Conservation (phyloP, 2,113 vertebrate genomes). For the Colius striatus region DNA sequence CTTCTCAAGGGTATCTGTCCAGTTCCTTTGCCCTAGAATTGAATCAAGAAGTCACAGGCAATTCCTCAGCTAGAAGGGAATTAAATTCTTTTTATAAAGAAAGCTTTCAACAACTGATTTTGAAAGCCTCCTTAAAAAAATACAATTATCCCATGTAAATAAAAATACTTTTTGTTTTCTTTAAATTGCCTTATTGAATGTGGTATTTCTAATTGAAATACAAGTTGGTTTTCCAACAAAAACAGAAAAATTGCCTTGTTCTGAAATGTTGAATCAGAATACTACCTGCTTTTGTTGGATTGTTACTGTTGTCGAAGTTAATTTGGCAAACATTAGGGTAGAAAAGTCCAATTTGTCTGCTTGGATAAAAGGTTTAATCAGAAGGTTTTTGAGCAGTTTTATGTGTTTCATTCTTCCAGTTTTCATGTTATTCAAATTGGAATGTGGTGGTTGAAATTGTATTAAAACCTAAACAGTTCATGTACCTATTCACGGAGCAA, state of each 20-base stretch:
- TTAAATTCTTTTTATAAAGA: background rate
- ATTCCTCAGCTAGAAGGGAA: background rate
- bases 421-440: background rate
- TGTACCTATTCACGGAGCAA: background rate
- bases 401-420: background rate
- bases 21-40: background rate
- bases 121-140: accelerated
- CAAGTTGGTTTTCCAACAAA: background rate
- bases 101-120: background rate
- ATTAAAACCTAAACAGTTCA: background rate
- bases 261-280: background rate
- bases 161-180: background rate
- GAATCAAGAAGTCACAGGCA: background rate
- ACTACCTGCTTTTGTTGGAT: background rate
- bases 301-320: background rate
- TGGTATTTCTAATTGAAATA: background rate
- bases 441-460: background rate
- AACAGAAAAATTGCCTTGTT: background rate
- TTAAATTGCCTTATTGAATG: background rate
- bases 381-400: background rate
- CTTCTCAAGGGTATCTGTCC: background rate
- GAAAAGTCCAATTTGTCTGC: background rate
- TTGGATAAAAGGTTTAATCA: background rate
- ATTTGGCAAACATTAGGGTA: background rate
- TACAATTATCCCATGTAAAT: background rate